Conservation (phyloP, 1,140 invertebrate species). For the Aporrectodea caliginosa region DNA sequence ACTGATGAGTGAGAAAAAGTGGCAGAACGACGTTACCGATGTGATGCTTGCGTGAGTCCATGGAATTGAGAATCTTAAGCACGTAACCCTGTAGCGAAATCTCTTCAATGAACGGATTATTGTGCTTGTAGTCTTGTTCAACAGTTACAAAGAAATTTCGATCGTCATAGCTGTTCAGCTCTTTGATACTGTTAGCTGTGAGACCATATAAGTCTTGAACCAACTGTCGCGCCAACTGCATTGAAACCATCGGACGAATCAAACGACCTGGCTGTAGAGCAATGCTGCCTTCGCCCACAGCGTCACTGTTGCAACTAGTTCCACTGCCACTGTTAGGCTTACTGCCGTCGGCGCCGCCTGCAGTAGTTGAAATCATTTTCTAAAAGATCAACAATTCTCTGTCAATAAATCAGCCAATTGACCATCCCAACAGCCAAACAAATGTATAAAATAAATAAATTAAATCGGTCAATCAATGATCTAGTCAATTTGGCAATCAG, state of each 20-base stretch:
- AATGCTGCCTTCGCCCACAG: too few species aligned
- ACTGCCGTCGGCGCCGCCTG: too few species aligned
- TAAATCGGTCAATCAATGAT: too few species aligned
- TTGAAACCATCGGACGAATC: constrained; percentile 59
- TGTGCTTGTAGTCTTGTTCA: constrained; percentile 9
- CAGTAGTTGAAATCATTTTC: too few species aligned
- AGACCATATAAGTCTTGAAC: constrained; percentile 68
- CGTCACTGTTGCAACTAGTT: not conserved
- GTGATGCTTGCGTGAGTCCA: constrained; percentile 69
- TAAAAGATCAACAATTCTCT: too few species aligned
- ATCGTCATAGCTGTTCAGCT: constrained; percentile 77
- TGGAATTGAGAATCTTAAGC: constrained; percentile 74
- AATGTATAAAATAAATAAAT: too few species aligned
- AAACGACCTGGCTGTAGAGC: constrained; percentile 21
- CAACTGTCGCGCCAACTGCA: constrained; percentile 60
- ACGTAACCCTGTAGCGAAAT: constrained; percentile 64
- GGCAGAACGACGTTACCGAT: constrained; percentile 59
- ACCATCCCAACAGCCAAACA: too few species aligned
- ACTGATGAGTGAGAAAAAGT: constrained; percentile 62
- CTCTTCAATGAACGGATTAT: constrained; percentile 38
- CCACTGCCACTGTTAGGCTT: too few species aligned
- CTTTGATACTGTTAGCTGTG: constrained; percentile 62
- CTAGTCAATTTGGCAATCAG: too few species aligned
- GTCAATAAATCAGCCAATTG: too few species aligned
- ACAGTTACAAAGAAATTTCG: constrained; percentile 65